A percentile compares a stretch with the other conserved stretches of the same genome.
Evolutionary conservation across 2,797 vertebrate genomes (phyloP).

Genomic region (Falco rusticolus): DNA sequence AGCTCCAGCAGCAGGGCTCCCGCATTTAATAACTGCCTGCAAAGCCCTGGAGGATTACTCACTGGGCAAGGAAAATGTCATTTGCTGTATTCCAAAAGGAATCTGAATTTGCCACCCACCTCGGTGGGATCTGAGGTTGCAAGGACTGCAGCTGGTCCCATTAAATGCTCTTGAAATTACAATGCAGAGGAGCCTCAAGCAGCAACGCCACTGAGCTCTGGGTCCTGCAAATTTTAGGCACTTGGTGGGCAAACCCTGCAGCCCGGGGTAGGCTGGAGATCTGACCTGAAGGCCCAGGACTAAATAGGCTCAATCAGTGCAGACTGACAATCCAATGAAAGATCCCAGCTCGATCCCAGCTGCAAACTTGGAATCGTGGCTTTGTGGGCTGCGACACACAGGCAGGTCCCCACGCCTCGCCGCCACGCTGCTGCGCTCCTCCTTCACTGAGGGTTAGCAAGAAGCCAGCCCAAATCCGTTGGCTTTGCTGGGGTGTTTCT

Average conservation of each 20-base stretch:
- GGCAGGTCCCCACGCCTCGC: neutral
- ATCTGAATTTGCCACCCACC: neutral
- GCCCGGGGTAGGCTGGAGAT: neutral
- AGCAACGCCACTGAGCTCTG: rapidly evolving
- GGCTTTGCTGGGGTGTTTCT: neutral
- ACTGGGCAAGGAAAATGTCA: neutral
- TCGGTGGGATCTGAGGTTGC: neutral
- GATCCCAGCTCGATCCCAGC: too few species aligned
- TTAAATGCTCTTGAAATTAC: neutral
- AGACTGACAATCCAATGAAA: neutral
- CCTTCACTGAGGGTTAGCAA: neutral
- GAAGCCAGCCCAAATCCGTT: neutral
- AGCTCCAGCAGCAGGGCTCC: neutral
- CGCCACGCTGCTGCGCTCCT: neutral
- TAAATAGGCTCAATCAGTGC: neutral
- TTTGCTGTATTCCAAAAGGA: neutral
- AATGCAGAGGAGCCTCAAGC: neutral
- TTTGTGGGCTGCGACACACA: neutral
- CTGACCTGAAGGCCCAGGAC: neutral
- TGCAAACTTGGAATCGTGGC: neutral
- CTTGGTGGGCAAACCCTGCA: neutral
- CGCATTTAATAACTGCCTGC: neutral
- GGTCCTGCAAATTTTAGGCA: neutral
- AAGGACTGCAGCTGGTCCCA: neutral
- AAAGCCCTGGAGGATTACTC: neutral